Evolutionary conservation across 2,888 invertebrate genomes (phyloP).

Genomic region (Chironomus tentans): DNA sequence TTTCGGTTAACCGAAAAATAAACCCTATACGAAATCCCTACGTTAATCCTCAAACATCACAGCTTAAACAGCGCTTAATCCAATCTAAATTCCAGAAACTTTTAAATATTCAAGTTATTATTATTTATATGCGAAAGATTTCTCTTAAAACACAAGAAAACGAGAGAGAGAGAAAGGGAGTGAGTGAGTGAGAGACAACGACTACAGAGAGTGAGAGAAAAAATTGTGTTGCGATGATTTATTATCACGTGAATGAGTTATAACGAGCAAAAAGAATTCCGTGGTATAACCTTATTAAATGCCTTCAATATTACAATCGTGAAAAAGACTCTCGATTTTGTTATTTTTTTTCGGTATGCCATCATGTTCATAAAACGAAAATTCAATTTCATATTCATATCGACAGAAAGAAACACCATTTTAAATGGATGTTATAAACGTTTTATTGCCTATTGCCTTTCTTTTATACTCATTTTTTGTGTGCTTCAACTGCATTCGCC

Average conservation of each 20-base stretch:
- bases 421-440: slow-evolving; percentile 21
- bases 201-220: background rate
- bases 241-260: slow-evolving; percentile 13
- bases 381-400: background rate
- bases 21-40: too few species aligned
- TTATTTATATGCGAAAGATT: too few species aligned
- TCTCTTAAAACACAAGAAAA: too few species aligned
- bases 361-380: background rate
- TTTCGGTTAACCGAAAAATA: too few species aligned
- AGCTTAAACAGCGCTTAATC: too few species aligned
- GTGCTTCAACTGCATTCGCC: too few species aligned
- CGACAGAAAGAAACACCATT: slow-evolving; percentile 2
- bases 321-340: too few species aligned
- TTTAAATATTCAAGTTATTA: too few species aligned
- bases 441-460: slow-evolving; percentile 15
- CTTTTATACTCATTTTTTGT: background rate
- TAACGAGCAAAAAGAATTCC: slow-evolving; percentile 12
- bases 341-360: background rate
- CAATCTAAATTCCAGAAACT: too few species aligned
- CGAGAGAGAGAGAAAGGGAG: too few species aligned
- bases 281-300: slow-evolving; percentile 18
- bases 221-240: slow-evolving; percentile 19
- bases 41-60: too few species aligned
- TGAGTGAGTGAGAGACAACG: background rate
- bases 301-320: background rate